Evolutionary conservation across 2,113 vertebrate species (phyloP).

Genomic region (Motacilla tschutschensis): DNA sequence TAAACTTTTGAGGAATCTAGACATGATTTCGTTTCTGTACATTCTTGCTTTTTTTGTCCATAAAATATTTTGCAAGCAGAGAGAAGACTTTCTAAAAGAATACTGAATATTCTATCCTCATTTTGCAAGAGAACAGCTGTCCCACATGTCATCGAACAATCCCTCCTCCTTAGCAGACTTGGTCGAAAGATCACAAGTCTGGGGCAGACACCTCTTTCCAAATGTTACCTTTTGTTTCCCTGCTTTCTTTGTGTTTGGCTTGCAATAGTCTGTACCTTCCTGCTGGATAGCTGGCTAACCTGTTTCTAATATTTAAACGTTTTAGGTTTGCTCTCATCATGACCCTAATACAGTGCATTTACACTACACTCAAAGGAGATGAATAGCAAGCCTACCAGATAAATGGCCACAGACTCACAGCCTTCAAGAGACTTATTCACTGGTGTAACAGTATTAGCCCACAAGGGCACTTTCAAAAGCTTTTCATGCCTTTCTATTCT

Average conservation of each 20-base stretch:
- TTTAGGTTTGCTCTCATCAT: constrained; percentile 54
- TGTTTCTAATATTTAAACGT: constrained; percentile 47
- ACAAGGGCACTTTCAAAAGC: constrained; percentile 56
- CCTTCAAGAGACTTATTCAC: constrained; percentile 42
- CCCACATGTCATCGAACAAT: neutral
- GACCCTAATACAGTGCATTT: constrained; percentile 61
- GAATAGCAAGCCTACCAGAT: constrained; percentile 59
- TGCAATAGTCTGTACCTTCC: constrained; percentile 3
- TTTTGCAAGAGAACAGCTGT: neutral
- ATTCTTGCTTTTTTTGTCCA: neutral
- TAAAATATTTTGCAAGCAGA: neutral
- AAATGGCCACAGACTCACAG: constrained; percentile 40
- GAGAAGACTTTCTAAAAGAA: neutral
- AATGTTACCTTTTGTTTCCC: constrained; percentile 39
- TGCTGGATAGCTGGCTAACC: neutral
- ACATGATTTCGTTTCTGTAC: neutral
- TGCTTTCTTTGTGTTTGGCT: constrained; percentile 36
- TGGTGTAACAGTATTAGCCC: constrained; percentile 45
- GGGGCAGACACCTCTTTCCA: neutral
- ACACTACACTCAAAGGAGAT: constrained; percentile 57
- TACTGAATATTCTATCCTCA: neutral
- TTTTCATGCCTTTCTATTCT: constrained; percentile 43
- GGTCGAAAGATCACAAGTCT: constrained; percentile 3
- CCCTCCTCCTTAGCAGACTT: neutral
- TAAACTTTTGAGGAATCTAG: neutral